Evolutionary conservation across 2,888 invertebrate species (phyloP), one percentile per base, ranked within the genome.

Genomic region (Drosophila nr. fundita): DNA sequence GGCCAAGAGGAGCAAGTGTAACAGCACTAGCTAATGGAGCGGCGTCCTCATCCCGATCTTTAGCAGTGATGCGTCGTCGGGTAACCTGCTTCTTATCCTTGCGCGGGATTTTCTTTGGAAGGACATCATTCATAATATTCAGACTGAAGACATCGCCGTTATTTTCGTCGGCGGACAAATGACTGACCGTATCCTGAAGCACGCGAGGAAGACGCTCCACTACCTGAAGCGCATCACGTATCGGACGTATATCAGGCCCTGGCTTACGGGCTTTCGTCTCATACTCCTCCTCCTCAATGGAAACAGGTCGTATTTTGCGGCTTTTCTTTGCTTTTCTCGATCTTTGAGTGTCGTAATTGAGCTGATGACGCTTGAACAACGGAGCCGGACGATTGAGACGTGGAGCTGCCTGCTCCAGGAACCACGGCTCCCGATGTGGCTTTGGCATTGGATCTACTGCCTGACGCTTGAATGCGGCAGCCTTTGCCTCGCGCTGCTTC

Each of bases 121-220:
- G 7, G 5, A 67, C 78, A 58, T 87, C 84, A 34, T 78, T 86
- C 73, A 81, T 83, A 10, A 86, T 89, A 54, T 87, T 87, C 2
- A 90, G 45, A 34, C 84, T 90, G 21, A 88, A 88, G 10, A 86
- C 71, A 67, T 90, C 89, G 0, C 70, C 73, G n/a, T 48, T 73
- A 24, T 62, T 67, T 2, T 78, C 64, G 38, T 90, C 89, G 30
- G 73, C 48, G 8, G 89, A 60, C 30, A 90, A 63, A 21, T 81
- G 85, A 36, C 36, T 86, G 0, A 87, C 84, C 1, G 90, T 90
- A 8, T 87, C 87, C 42, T 87, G 87, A 0, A 90, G 68, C 13
- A 90, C 90, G 10, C 73, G 74, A 1, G 87, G 87, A 59, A 87
- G 76, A 2, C 82, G 89, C 21, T 90, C 84, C 15, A 87, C 87